These are phyloP conservation scores for Onychomys arenicola DNA, from an alignment of 2,797 vertebrate genomes.

Conservation along the genomic window DNA sequence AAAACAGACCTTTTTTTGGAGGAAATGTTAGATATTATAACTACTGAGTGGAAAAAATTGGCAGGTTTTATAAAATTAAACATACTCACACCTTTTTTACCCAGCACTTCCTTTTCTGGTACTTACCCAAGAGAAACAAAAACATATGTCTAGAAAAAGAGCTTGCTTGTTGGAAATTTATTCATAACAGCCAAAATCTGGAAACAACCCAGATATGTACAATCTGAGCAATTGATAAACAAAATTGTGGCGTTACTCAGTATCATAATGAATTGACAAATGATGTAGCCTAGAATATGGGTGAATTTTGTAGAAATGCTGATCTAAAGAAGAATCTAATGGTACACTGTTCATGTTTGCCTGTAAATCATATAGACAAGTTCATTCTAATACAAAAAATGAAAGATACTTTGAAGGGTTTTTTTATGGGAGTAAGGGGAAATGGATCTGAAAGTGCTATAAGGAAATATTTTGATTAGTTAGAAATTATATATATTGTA, in stretches of 20 bases:
- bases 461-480: neutral
- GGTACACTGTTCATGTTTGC: neutral
- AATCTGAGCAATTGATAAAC: slow-evolving; percentile 34
- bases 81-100: slow-evolving; percentile 62
- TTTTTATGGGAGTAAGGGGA: neutral
- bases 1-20: slow-evolving; percentile 63
- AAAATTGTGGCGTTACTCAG: neutral
- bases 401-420: neutral
- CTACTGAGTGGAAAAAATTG: slow-evolving; percentile 66
- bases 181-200: slow-evolving; percentile 56
- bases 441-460: neutral
- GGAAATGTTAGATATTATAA: slow-evolving; percentile 61
- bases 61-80: slow-evolving; percentile 70
- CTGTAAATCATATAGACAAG: neutral
- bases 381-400: neutral
- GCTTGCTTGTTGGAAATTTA: slow-evolving; percentile 64
- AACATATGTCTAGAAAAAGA: slow-evolving; percentile 67
- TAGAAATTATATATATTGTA: slow-evolving; percentile 15
- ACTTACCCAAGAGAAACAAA: slow-evolving; percentile 72
- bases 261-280: neutral
- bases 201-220: slow-evolving; percentile 11
- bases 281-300: neutral
- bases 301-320: neutral
- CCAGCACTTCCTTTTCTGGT: slow-evolving; percentile 66
- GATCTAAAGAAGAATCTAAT: neutral